These are phyloP conservation scores for Microtus oregoni DNA, from an alignment of 2,113 vertebrate species.

Conservation along the genomic window DNA sequence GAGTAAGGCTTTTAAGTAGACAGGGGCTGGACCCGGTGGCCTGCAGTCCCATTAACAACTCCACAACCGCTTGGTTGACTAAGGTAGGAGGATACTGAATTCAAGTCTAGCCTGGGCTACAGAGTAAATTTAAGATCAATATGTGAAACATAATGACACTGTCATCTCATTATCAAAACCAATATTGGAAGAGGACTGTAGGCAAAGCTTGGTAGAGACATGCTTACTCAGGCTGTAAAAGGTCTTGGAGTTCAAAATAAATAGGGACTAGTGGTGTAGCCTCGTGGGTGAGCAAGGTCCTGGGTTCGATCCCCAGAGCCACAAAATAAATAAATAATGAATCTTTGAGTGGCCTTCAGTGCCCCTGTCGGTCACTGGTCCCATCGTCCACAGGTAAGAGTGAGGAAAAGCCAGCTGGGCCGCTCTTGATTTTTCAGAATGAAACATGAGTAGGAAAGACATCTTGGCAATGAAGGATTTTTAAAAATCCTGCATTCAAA, in stretches of 20 bases:
- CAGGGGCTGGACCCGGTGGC: not conserved
- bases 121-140: not conserved
- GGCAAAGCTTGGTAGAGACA: not conserved
- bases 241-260: not conserved
- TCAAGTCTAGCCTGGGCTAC: not conserved
- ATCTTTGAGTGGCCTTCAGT: not conserved
- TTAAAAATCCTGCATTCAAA: not conserved
- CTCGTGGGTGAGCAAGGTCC: not conserved
- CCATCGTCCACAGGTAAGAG: not conserved
- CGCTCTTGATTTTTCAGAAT: constrained; percentile 2
- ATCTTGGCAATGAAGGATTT: not conserved
- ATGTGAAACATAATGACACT: not conserved
- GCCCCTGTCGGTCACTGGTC: not conserved
- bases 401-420: constrained; percentile 35
- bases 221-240: not conserved
- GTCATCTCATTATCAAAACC: not conserved
- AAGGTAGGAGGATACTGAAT: not conserved
- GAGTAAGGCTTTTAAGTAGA: not conserved
- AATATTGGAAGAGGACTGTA: not conserved
- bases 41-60: not conserved
- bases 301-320: not conserved
- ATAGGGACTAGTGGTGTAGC: not conserved
- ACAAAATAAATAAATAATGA: constrained; percentile 18
- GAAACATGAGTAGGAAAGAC: constrained; percentile 35
- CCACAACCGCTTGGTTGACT: not conserved